Base-by-base conservation (phyloP, 2,888 invertebrate species). In the Tenodera sinensis region DNA sequence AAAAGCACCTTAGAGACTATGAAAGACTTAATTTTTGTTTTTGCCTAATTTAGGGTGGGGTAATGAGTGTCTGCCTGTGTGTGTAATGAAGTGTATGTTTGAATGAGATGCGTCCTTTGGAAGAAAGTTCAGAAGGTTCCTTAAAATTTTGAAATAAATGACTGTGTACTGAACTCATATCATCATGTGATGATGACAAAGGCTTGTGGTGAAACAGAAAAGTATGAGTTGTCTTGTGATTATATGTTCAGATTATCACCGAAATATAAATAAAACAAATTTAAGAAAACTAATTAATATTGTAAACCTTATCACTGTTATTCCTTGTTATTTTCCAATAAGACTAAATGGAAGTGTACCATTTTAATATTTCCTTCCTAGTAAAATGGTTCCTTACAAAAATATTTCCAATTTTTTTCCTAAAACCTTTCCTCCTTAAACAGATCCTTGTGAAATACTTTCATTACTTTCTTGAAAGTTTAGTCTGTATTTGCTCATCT, bases 41-140 rank as follows among this genome's bases (percentile, higher is more conserved):
- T 86, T 81, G 86, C 86, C 86, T 86, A 86, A 81, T 86, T 86
- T 27, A 86, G n/a, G 85, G 54, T 85, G 85, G 84, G 85, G 85
- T 85, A 42, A 28, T 85, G 86, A 71, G 25, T 27, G 54, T 85
- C 34, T 84, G 83, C 28, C 12, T 71, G 86, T 86, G 86, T 81
- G 81, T 86, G 25, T 3, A 81, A 30, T 54, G 28, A 86, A 71
- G 28, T 81, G 28, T 86, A 20, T 54, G 54, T 54, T 6, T 71
- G 54, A 71, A 71, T 71, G 54, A 71, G 28, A 47, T 86, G 81
- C 7, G 71, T 71, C 81, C 85, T 86, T 20, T 86, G 81, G 30
- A 25, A 28, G 28, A 71, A 86, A 27, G 54, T 84, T 15, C 34
- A 54, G 47, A 71, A 28, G 54, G 54, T 86, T 86, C 30, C 86